Conservation (phyloP, 2,888 invertebrate species). For the Cheilosia soror region DNA sequence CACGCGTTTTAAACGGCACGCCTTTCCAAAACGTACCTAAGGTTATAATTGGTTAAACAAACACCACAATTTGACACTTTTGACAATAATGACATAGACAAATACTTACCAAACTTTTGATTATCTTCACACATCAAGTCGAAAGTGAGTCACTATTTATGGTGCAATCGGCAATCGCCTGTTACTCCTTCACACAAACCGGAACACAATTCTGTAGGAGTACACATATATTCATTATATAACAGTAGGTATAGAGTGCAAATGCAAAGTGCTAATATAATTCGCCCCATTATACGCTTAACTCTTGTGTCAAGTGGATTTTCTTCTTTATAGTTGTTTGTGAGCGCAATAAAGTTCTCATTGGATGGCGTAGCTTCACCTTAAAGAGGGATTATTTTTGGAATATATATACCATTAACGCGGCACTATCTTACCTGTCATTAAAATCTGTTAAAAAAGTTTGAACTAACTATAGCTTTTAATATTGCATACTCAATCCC, state of each 20-base stretch:
- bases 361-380: background rate
- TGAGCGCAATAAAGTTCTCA: background rate
- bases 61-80: slow-evolving; percentile 13
- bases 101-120: slow-evolving; percentile 7
- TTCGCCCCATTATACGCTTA: background rate
- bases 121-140: background rate
- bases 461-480: slow-evolving; percentile 8
- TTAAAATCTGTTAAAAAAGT: slow-evolving; percentile 1
- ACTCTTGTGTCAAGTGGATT: slow-evolving; percentile 1
- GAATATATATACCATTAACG: background rate
- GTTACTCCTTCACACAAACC: background rate
- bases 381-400: background rate
- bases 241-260: too few species aligned
- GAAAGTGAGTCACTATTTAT: background rate
- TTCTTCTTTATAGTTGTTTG: background rate
- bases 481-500: background rate
- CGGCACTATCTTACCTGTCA: slow-evolving; percentile 1
- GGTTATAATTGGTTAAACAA: slow-evolving; percentile 9
- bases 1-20: background rate
- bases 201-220: background rate
- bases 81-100: slow-evolving; percentile 2
- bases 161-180: background rate
- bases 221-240: too few species aligned
- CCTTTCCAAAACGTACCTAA: background rate
- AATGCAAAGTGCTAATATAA: background rate